Conservation (phyloP, 2,888 invertebrate species). For the Cristatella mucedo region DNA sequence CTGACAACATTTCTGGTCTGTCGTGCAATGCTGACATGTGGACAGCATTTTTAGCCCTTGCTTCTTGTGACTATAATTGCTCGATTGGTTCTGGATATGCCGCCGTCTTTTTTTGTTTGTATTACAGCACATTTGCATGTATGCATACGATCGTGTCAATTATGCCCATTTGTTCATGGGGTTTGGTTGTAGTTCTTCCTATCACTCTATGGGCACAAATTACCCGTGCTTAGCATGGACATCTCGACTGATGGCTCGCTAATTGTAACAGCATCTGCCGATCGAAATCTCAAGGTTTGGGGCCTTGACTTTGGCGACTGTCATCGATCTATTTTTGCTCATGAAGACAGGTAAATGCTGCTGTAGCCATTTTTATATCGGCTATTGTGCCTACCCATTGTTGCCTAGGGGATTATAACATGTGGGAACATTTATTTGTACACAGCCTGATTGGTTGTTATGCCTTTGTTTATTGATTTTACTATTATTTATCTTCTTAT, state of each 20-base stretch:
- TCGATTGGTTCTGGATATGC: too few relatives aligned
- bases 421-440: not conserved
- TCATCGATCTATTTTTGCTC: slow-evolving; percentile 78
- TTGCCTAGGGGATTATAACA: not conserved
- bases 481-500: too few relatives aligned
- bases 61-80: too few relatives aligned
- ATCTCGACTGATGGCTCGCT: slow-evolving; percentile 59
- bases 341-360: slow-evolving; percentile 55
- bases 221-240: slow-evolving; percentile 81
- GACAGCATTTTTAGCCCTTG: too few relatives aligned
- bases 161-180: too few relatives aligned
- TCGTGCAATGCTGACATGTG: too few relatives aligned
- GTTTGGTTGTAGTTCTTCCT: slow-evolving; percentile 58
- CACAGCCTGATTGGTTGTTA: slow-evolving; percentile 4
- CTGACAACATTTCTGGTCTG: too few relatives aligned
- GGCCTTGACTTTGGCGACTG: slow-evolving; percentile 98
- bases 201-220: slow-evolving; percentile 83
- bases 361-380: not conserved
- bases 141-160: too few relatives aligned
- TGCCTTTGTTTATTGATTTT: too few relatives aligned
- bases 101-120: too few relatives aligned
- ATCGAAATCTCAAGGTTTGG: slow-evolving; percentile 92
- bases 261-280: slow-evolving; percentile 83
- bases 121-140: too few relatives aligned
- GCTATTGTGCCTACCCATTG: not conserved